phyloP scores from a whole-genome alignment of 1,140 invertebrate species.

The Drosophila saltans region DNA sequence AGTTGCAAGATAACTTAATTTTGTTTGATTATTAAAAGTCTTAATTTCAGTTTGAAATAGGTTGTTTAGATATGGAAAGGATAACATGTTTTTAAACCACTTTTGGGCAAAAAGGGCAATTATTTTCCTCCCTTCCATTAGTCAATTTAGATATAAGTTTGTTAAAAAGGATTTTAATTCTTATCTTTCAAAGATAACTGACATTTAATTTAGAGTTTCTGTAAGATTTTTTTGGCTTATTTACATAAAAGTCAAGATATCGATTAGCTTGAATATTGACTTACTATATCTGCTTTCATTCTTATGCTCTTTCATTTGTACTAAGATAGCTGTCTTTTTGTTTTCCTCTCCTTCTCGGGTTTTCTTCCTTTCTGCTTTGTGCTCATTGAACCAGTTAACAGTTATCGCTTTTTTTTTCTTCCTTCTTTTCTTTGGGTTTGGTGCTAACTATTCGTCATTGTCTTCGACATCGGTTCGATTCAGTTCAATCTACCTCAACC shows the following conservation, averaged over 20 bases:
- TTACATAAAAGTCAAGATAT: not conserved
- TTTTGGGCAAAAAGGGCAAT: too few relatives aligned
- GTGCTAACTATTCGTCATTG: conserved; percentile 44
- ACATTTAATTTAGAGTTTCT: too few relatives aligned
- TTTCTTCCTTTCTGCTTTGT: conserved; percentile 20
- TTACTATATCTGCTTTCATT: not conserved
- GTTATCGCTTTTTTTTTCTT: conserved; percentile 29
- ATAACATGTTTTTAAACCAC: too few relatives aligned
- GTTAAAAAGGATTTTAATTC: too few relatives aligned
- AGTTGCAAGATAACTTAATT: too few relatives aligned
- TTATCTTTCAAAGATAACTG: too few relatives aligned
- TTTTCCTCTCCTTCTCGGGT: not conserved
- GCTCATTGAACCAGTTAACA: conserved; percentile 50
- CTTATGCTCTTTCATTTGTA: not conserved
- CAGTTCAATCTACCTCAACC: conserved; percentile 13
- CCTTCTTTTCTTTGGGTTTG: conserved; percentile 7
- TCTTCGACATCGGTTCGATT: conserved; percentile 6
- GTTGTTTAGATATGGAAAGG: too few relatives aligned
- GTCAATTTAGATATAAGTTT: too few relatives aligned
- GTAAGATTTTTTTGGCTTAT: not conserved
- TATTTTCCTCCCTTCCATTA: too few relatives aligned
- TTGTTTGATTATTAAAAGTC: too few relatives aligned
- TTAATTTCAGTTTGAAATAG: too few relatives aligned
- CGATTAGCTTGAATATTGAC: not conserved
- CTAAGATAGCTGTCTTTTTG: not conserved